Conservation (phyloP, 2,113 vertebrate species). For the Helogale parvula region DNA sequence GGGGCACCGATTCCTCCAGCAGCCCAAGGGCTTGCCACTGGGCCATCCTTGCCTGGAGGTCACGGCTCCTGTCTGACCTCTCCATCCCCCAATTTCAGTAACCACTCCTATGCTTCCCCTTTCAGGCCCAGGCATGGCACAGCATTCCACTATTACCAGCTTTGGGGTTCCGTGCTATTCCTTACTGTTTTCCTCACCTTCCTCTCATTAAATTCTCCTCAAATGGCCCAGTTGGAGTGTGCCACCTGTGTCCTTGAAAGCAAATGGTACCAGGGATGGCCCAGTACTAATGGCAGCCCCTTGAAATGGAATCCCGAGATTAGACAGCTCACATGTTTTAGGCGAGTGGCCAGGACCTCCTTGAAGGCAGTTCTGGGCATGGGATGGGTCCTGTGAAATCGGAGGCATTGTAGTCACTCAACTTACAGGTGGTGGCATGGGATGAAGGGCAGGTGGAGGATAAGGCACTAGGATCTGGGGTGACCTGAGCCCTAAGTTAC, state of each 20-base stretch:
- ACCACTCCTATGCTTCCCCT: not conserved
- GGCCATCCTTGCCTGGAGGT: not conserved
- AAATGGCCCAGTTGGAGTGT: no score
- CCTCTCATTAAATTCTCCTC: not conserved
- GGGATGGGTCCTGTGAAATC: not conserved
- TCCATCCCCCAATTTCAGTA: not conserved
- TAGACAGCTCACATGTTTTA: not conserved
- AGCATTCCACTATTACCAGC: not conserved
- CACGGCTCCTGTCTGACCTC: not conserved
- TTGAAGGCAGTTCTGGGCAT: not conserved
- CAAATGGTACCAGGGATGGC: not conserved
- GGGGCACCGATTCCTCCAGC: not conserved
- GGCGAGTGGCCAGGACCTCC: not conserved
- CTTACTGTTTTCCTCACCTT: not conserved
- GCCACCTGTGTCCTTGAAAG: not conserved
- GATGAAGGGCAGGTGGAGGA: not conserved
- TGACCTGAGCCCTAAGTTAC: not conserved
- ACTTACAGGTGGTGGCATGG: not conserved
- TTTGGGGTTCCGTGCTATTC: not conserved
- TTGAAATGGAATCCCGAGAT: not conserved
- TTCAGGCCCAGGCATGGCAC: not conserved
- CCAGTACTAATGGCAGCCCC: not conserved
- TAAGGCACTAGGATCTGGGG: not conserved
- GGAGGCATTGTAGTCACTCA: not conserved
- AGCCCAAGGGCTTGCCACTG: not conserved